These are phyloP conservation scores for Tetrax tetrax DNA, from an alignment of 2,113 vertebrate genomes.

Conservation along the genomic window DNA sequence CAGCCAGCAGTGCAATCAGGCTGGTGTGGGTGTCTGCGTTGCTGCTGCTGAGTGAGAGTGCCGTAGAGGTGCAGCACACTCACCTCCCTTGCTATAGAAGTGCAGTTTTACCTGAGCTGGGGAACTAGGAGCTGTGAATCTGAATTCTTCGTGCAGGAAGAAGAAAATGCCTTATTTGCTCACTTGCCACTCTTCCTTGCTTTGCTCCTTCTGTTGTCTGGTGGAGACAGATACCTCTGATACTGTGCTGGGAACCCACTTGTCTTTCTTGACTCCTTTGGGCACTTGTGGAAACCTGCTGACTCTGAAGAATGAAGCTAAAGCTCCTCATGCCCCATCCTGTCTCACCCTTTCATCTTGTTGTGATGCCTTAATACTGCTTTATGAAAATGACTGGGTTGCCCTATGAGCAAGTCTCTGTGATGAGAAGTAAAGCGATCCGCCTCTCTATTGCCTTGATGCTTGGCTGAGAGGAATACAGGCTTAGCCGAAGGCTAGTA, in stretches of 20 bases:
- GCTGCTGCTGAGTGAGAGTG: fast-evolving
- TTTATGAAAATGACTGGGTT: background rate
- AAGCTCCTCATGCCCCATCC: background rate
- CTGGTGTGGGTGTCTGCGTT: background rate
- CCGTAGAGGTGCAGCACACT: fast-evolving
- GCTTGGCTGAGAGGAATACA: background rate
- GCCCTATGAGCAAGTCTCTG: background rate
- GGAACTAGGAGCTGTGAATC: background rate
- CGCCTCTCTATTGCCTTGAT: background rate
- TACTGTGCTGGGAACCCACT: background rate
- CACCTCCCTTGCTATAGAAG: background rate
- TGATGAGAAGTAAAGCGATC: background rate
- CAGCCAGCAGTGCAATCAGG: fast-evolving
- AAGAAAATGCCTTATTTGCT: background rate
- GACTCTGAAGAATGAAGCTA: background rate
- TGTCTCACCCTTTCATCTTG: background rate
- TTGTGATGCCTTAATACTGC: background rate
- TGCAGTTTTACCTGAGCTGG: background rate
- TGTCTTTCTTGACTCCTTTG: background rate
- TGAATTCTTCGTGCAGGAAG: background rate
- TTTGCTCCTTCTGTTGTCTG: background rate
- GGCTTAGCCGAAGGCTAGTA: background rate
- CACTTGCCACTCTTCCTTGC: background rate
- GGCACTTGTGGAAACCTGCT: background rate
- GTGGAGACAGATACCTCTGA: background rate